Evolutionary conservation across 2,113 vertebrate genomes (phyloP).

Genomic region (Tenrec ecaudatus): DNA sequence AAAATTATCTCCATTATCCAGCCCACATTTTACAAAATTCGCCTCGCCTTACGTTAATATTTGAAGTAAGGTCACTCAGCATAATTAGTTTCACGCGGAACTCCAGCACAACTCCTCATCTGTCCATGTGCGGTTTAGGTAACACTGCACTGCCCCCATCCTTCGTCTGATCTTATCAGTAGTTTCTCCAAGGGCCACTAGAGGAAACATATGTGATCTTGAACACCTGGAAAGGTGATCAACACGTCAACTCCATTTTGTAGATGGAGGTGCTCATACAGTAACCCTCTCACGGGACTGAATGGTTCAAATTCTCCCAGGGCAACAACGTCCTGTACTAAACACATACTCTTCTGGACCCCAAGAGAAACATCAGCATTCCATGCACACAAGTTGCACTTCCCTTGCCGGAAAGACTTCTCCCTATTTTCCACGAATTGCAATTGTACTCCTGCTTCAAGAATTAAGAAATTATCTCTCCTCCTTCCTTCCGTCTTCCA

Average conservation of each 20-base stretch:
- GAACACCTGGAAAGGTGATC: slow-evolving; percentile 47
- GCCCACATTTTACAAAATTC: background rate
- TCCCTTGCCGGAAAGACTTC: background rate
- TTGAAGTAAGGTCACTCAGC: slow-evolving; percentile 57
- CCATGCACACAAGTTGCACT: background rate
- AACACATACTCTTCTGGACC: background rate
- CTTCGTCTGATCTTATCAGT: slow-evolving; percentile 61
- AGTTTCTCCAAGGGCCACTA: slow-evolving; percentile 52
- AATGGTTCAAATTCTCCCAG: background rate
- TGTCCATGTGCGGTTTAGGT: slow-evolving; percentile 47
- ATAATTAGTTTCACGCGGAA: slow-evolving; percentile 42
- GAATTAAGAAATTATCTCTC: background rate
- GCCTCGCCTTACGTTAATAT: slow-evolving; percentile 1
- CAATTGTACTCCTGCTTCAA: background rate
- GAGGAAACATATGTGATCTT: slow-evolving; percentile 44
- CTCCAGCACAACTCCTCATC: slow-evolving; percentile 33
- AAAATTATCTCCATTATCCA: background rate
- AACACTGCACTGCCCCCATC: background rate
- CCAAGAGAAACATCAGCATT: background rate
- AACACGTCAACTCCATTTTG: background rate
- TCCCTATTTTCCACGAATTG: background rate
- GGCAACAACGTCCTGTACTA: background rate
- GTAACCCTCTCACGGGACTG: background rate
- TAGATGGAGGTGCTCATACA: background rate
- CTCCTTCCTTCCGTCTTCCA: background rate